Evolutionary conservation across 2,888 invertebrate genomes (phyloP).

Genomic region (Neoscelio sp.): DNA sequence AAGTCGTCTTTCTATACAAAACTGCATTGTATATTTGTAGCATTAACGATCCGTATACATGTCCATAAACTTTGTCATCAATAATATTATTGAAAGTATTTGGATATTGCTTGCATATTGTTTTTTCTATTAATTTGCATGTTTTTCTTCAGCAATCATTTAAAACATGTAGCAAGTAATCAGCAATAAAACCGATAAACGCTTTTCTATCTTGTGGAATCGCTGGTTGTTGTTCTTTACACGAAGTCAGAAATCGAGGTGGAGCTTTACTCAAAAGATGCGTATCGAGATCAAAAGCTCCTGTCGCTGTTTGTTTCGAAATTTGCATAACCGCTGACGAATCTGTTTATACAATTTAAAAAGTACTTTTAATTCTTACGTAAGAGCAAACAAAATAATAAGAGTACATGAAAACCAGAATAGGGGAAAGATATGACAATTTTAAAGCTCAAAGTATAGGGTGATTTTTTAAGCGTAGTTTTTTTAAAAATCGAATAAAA

Average conservation of each 20-base stretch:
- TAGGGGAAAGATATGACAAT: too few species aligned
- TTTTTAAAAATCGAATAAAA: too few species aligned
- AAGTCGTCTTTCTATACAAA: background rate
- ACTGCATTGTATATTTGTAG: slow-evolving; percentile 2
- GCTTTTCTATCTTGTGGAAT: slow-evolving; percentile 14
- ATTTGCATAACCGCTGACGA: background rate
- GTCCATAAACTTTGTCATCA: background rate
- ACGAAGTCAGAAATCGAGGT: slow-evolving; percentile 1
- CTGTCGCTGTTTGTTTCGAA: background rate
- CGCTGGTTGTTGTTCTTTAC: slow-evolving; percentile 13
- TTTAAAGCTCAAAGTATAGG: too few species aligned
- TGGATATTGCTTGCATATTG: slow-evolving; percentile 1
- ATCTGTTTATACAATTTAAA: slow-evolving; percentile 15
- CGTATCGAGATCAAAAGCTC: slow-evolving; percentile 1
- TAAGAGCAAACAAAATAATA: too few species aligned
- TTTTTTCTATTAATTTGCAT: background rate
- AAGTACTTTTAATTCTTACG: too few species aligned
- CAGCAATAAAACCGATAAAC: slow-evolving; percentile 18
- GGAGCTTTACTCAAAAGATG: slow-evolving; percentile 27
- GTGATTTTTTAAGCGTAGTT: too few species aligned
- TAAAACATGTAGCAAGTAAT: slow-evolving; percentile 27
- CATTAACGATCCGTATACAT: background rate
- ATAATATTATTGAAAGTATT: background rate
- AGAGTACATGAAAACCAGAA: too few species aligned
- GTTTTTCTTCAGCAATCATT: background rate